Evolutionary conservation across 2,797 vertebrate genomes (phyloP).

Genomic region (Alosa sapidissima): DNA sequence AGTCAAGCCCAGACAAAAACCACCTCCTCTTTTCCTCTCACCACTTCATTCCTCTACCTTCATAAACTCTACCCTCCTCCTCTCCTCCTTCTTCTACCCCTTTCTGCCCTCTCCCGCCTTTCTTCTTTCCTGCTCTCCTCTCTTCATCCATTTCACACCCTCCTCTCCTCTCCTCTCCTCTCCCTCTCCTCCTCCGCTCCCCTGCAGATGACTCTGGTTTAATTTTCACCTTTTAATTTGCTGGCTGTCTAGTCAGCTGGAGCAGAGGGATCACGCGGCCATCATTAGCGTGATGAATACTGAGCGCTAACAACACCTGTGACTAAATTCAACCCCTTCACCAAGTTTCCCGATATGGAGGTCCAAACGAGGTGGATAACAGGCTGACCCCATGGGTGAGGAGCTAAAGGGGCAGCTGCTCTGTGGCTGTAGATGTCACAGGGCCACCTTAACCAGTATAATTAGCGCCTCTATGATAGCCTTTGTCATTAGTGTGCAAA

Average conservation of each 20-base stretch:
- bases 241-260: conserved; percentile 22
- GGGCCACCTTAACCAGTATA: background rate
- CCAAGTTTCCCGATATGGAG: background rate
- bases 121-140: background rate
- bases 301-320: background rate
- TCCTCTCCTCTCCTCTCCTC: background rate
- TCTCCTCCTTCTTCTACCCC: background rate
- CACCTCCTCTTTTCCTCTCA: background rate
- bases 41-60: background rate
- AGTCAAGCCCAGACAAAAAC: background rate
- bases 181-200: background rate
- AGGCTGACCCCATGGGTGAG: background rate
- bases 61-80: background rate
- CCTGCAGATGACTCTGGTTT: conserved; percentile 11
- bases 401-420: background rate
- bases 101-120: background rate
- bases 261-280: background rate
- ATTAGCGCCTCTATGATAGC: conserved; percentile 17
- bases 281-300: background rate
- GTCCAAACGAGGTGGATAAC: background rate
- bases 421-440: background rate
- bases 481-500: background rate
- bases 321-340: background rate
- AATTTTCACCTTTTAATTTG: conserved; percentile 52
- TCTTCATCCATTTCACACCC: background rate